Evolutionary conservation across 2,888 invertebrate species (phyloP).

Genomic region (Epistrophe grossulariae): DNA sequence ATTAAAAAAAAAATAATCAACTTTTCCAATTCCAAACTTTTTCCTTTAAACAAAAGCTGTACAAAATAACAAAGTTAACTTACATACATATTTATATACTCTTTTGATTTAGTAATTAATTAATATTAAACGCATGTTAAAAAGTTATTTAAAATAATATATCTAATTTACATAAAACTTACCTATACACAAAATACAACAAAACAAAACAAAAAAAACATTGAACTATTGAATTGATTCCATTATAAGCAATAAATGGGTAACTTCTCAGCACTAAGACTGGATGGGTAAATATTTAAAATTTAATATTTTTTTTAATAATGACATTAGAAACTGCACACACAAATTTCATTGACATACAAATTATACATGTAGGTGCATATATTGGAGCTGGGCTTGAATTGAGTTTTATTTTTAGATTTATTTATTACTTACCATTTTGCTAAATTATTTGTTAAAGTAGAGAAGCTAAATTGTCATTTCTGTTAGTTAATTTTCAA

Average conservation of each 20-base stretch:
- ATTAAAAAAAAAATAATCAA: background rate
- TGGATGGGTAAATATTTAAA: conserved; percentile 74
- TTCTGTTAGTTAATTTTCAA: conserved; percentile 1
- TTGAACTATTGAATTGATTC: conserved; percentile 66
- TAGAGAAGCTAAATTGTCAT: conserved; percentile 47
- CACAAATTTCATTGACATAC: conserved; percentile 49
- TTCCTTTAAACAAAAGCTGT: conserved; percentile 34
- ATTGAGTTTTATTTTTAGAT: conserved; percentile 10
- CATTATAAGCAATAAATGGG: conserved; percentile 69
- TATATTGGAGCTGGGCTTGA: conserved; percentile 42
- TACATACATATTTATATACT: conserved; percentile 21
- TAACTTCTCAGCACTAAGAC: conserved; percentile 66
- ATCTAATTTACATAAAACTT: conserved; percentile 29
- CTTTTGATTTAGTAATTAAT: conserved; percentile 50
- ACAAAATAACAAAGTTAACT: conserved; percentile 42
- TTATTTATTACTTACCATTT: conserved; percentile 8
- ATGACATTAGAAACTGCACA: conserved; percentile 21
- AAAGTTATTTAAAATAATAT: conserved; percentile 41
- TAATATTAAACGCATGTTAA: conserved; percentile 66
- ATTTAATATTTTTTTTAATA: conserved; percentile 6
- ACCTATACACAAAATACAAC: conserved; percentile 62
- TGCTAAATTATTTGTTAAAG: conserved; percentile 28
- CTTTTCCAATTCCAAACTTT: conserved; percentile 23
- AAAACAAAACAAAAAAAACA: conserved; percentile 49
- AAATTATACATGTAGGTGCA: background rate